These are phyloP conservation scores for Eupithecia insigniata DNA, from an alignment of 2,888 invertebrate genomes.

Conservation along the genomic window DNA sequence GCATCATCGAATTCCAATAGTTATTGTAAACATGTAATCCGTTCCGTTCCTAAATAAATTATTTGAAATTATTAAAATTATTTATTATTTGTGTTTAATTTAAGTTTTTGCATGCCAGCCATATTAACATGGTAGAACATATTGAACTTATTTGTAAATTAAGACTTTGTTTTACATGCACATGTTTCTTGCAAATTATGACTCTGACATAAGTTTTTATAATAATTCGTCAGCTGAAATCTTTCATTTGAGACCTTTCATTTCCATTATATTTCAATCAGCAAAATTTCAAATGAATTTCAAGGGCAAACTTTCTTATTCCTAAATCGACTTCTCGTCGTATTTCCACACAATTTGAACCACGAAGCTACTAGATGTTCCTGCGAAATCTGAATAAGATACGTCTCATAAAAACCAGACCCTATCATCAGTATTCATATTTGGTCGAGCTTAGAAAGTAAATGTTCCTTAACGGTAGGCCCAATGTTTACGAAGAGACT, in stretches of 20 bases:
- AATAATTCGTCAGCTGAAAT: background rate
- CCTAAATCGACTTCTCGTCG: background rate
- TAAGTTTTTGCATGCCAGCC: no score
- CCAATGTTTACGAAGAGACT: background rate
- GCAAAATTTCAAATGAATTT: background rate
- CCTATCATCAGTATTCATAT: conserved; percentile 43
- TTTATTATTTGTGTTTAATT: no score
- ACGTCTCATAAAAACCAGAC: conserved; percentile 35
- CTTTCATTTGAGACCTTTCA: background rate
- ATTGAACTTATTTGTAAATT: no score
- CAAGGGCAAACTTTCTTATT: background rate
- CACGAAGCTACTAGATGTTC: conserved; percentile 21
- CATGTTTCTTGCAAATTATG: no score
- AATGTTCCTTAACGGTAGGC: conserved; percentile 39
- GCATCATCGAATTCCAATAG: no score
- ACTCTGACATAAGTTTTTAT: background rate
- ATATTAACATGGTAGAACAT: no score
- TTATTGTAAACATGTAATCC: no score
- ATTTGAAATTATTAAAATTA: no score
- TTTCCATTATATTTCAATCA: no score
- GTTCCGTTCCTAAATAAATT: no score
- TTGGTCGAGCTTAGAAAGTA: conserved; percentile 37
- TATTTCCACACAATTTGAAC: conserved; percentile 10
- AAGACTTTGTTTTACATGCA: no score
- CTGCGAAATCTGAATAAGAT: conserved; percentile 32